Base-by-base conservation (phyloP, 2,888 invertebrate species). In the Megamerina dolium region DNA sequence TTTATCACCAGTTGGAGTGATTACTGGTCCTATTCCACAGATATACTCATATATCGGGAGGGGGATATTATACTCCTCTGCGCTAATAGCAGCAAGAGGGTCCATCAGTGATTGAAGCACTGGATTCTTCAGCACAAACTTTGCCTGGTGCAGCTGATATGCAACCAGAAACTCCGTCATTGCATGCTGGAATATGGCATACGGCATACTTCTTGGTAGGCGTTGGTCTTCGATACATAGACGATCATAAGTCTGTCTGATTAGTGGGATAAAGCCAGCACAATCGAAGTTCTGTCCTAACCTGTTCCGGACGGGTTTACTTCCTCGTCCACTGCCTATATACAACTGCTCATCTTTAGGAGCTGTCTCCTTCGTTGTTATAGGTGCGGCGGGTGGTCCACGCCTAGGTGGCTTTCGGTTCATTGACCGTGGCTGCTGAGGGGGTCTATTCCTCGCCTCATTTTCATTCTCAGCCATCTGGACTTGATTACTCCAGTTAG, bases 111-210 rank as follows among this genome's bases (percentile, higher is more conserved):
- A 9, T 12, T 46, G 46, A 10, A 46, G 13, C 2, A 3, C 5
- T 5, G 46, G 38, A 2, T 8, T 3, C 23, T 46, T 46, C 30
- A 37, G 5, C 16, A 18, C 31, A 17, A 17, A 42, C 10, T 46
- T 46, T 1, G 38, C 41, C 3, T 46, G 46, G 1, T 46, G 46
- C 1, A 46, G 17, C 10, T 17, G 23, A 18, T 30, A 34, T 3
- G 46, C 46, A 2, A 18, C 14, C 8, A 47, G 17, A 19, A 43
- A 48, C 27, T 44, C 44, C 5, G 14, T 16, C 48, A 48, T 44
- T 5, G 48, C 48, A 17, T 48, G 48, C 16, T 48, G 48, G 17
- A 35, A 44, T 16, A 45, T 45, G 5, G 34, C n/a, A n/a, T 21
- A 46, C 1, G 48, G 48, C 37, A 48, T 17, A 5, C 37, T 41